Evolutionary conservation across 1,140 invertebrate genomes (phyloP).

Genomic region (Myzus persicae): DNA sequence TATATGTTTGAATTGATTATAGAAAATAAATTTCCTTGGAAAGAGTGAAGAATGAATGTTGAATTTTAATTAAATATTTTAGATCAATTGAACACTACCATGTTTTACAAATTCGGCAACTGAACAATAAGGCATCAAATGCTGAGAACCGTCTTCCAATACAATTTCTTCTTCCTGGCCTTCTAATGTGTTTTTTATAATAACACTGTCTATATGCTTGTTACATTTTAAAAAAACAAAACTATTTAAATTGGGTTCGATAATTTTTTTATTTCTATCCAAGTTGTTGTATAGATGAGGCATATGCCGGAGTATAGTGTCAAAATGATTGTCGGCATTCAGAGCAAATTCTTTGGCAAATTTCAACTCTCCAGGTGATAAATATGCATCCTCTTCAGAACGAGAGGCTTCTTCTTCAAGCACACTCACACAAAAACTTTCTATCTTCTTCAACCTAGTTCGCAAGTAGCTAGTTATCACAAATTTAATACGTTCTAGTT

Average conservation of each 20-base stretch:
- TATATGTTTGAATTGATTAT: not conserved
- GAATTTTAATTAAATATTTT: too few relatives aligned
- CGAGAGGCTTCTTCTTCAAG: slow-evolving; percentile 71
- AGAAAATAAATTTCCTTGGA: too few relatives aligned
- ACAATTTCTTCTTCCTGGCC: slow-evolving; percentile 76
- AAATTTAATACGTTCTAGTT: slow-evolving; percentile 81
- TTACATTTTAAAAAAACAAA: slow-evolving; percentile 83
- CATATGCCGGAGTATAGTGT: slow-evolving; percentile 64
- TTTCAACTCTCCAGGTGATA: slow-evolving; percentile 78
- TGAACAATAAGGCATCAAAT: slow-evolving; percentile 79
- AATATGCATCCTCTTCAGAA: slow-evolving; percentile 68
- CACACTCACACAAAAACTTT: slow-evolving; percentile 73
- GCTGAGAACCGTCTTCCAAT: slow-evolving; percentile 76
- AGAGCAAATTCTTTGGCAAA: slow-evolving; percentile 74
- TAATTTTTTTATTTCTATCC: slow-evolving; percentile 71
- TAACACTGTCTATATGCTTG: slow-evolving; percentile 71
- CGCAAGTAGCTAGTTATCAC: slow-evolving; percentile 83
- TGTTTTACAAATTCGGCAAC: slow-evolving; percentile 77
- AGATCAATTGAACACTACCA: slow-evolving; percentile 72
- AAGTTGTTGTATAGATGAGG: slow-evolving; percentile 70
- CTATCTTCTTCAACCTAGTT: slow-evolving; percentile 79
- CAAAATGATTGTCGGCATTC: slow-evolving; percentile 69
- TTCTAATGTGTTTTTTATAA: slow-evolving; percentile 71
- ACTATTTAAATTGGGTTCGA: slow-evolving; percentile 76
- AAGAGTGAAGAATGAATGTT: too few relatives aligned